A percentile compares a stretch with the other conserved stretches of the same genome.
phyloP scores from a whole-genome alignment of 2,797 vertebrate species.

The Iguana delicatissima region DNA sequence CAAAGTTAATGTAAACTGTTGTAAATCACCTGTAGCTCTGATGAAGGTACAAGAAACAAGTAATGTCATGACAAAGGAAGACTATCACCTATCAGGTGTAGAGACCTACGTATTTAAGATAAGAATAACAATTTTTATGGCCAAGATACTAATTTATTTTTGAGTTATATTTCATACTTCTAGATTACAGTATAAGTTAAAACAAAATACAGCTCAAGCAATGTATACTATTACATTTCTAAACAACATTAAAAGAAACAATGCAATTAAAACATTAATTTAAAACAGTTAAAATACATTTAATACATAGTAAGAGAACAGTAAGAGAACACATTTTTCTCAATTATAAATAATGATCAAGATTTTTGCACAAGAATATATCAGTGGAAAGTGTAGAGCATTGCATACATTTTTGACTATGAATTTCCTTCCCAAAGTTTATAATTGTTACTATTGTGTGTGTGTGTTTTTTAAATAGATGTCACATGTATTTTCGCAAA shows the following conservation, averaged over 20 bases:
- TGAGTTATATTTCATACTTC: too few relatives aligned
- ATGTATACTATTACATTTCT: too few relatives aligned
- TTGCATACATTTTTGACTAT: neutral
- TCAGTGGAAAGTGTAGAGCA: neutral
- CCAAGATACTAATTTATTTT: neutral
- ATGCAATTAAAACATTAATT: too few relatives aligned
- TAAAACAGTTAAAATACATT: too few relatives aligned
- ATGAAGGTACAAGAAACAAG: neutral
- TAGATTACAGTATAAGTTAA: too few relatives aligned
- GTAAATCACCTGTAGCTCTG: neutral
- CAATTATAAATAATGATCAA: neutral
- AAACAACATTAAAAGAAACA: too few relatives aligned
- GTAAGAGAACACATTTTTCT: neutral
- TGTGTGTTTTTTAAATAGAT: conserved; percentile 65
- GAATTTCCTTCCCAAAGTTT: neutral
- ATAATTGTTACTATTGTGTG: neutral
- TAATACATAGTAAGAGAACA: neutral
- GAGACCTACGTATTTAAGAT: neutral
- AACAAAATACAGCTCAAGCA: too few relatives aligned
- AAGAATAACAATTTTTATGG: neutral
- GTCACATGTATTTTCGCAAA: conserved; percentile 90
- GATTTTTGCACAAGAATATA: neutral
- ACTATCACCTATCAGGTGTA: neutral
- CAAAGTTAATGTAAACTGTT: neutral
- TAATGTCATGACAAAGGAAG: neutral